These are phyloP conservation scores for Hyposoter dolosus DNA, from an alignment of 2,888 invertebrate genomes.

Conservation along the genomic window DNA sequence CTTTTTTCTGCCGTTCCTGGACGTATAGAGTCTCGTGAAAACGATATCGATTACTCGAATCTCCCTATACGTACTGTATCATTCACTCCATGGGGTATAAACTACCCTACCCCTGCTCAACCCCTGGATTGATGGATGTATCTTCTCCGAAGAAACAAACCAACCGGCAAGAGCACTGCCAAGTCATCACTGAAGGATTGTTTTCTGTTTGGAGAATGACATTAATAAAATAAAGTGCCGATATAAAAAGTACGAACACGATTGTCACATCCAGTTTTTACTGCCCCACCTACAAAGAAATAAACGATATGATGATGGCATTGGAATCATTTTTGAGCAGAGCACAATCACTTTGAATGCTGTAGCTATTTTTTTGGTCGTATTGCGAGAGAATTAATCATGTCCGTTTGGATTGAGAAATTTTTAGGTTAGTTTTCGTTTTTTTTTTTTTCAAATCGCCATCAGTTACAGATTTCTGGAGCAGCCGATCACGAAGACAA, in stretches of 20 bases:
- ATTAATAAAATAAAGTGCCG: slow-evolving; percentile 13
- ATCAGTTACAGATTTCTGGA: background rate
- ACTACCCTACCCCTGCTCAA: slow-evolving; percentile 10
- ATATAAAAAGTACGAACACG: background rate
- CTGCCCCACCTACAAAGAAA: background rate
- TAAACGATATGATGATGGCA: background rate
- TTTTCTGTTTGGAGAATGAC: slow-evolving; percentile 12
- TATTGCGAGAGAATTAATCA: background rate
- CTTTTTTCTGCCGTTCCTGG: slow-evolving; percentile 12
- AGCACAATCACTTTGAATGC: background rate
- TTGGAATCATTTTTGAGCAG: background rate
- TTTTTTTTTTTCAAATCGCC: background rate
- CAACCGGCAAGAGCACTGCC: background rate
- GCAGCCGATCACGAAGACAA: background rate
- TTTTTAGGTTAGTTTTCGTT: background rate
- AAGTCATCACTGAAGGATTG: slow-evolving; percentile 10
- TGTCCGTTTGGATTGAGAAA: background rate
- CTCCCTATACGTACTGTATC: slow-evolving; percentile 19
- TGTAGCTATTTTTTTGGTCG: background rate
- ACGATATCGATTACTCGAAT: slow-evolving; percentile 32
- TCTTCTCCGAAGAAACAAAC: slow-evolving; percentile 17
- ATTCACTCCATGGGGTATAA: slow-evolving; percentile 11
- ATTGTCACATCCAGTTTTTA: background rate
- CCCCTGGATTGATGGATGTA: slow-evolving; percentile 24
- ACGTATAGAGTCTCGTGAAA: slow-evolving; percentile 15